phyloP scores from a whole-genome alignment of 2,888 invertebrate genomes.

The Tolmerus cingulatus region DNA sequence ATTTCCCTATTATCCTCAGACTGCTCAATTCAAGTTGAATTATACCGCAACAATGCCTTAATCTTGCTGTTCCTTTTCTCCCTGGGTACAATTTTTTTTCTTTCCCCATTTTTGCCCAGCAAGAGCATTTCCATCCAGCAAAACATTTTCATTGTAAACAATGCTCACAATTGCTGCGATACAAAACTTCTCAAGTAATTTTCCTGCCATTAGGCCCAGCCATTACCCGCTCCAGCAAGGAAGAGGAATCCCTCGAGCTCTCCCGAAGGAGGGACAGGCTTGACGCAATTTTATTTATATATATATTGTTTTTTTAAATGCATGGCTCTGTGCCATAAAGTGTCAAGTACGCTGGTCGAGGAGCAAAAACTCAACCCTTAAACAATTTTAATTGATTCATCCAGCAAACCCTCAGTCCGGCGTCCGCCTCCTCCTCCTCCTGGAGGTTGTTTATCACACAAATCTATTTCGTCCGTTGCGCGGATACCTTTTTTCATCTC shows the following conservation, averaged over 20 bases:
- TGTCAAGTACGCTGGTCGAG: background rate
- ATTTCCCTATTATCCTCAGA: constrained; percentile 10
- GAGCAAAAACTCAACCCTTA: constrained; percentile 8
- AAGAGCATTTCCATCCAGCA: constrained; percentile 6
- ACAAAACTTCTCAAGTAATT: constrained; percentile 28
- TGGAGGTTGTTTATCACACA: background rate
- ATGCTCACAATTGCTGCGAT: constrained; percentile 25
- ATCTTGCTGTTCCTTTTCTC: background rate
- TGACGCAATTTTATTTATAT: background rate
- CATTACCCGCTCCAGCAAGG: background rate
- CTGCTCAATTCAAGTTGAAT: constrained; percentile 10
- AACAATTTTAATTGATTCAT: constrained; percentile 37
- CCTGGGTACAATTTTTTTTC: background rate
- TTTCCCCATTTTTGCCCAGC: background rate
- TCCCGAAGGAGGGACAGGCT: background rate
- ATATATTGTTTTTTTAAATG: background rate
- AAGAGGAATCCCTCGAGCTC: background rate
- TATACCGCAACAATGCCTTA: constrained; percentile 18
- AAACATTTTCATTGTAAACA: constrained; percentile 35
- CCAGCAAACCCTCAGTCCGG: background rate
- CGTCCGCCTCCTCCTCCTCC: background rate
- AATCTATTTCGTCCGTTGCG: background rate
- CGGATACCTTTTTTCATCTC: background rate
- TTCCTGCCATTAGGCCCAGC: constrained; percentile 19
- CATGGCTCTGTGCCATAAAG: background rate